Evolutionary conservation across 2,113 vertebrate genomes (phyloP).

Genomic region (Amblyopsis rosae): DNA sequence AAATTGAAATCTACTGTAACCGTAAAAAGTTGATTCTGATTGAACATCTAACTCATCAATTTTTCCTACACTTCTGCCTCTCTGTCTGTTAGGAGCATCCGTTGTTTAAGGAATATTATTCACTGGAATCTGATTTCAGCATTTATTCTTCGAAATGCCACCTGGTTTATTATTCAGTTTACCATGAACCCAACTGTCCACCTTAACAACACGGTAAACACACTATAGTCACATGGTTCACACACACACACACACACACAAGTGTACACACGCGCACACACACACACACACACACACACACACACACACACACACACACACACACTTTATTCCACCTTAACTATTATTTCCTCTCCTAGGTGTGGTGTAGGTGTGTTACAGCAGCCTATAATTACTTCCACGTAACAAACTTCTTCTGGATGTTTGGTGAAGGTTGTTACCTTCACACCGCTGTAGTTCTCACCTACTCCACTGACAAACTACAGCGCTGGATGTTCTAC

Average conservation of each 20-base stretch:
- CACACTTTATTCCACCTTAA: background rate
- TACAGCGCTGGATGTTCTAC: slow-evolving; percentile 98
- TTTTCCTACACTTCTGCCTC: background rate
- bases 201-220: slow-evolving; percentile 73
- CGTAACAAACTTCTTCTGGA: slow-evolving; percentile 99
- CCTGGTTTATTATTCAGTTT: slow-evolving; percentile 92
- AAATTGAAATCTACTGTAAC: too few species aligned
- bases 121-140: slow-evolving; percentile 96
- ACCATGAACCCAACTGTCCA: slow-evolving; percentile 90
- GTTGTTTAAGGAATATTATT: slow-evolving; percentile 92
- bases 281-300: too few species aligned
- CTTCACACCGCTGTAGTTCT: slow-evolving; percentile 97
- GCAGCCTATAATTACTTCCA: slow-evolving; percentile 98
- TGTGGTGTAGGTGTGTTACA: slow-evolving; percentile 94
- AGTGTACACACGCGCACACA: too few species aligned
- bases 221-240: background rate
- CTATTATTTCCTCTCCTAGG: slow-evolving; percentile 59
- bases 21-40: too few species aligned
- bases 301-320: too few species aligned
- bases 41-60: too few species aligned
- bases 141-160: slow-evolving; percentile 93
- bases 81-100: slow-evolving; percentile 83
- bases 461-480: slow-evolving; percentile 96
- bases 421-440: slow-evolving; percentile 98
- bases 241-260: too few species aligned